These are phyloP conservation scores for Nomada fucata DNA, from an alignment of 2,888 invertebrate species.

Conservation along the genomic window DNA sequence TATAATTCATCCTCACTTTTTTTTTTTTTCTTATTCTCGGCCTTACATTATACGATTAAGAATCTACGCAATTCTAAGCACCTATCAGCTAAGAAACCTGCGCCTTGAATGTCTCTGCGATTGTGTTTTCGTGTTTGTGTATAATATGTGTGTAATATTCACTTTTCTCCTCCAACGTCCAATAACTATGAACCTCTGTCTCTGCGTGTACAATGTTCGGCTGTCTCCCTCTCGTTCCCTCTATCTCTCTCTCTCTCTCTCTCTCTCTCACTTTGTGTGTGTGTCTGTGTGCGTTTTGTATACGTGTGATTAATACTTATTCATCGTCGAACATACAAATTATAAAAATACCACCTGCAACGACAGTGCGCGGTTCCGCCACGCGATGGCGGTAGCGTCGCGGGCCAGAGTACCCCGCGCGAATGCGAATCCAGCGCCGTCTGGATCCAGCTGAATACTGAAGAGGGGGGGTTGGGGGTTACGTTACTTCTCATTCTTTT, in stretches of 20 bases:
- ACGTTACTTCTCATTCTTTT: not conserved
- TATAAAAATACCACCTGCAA: constrained; percentile 74
- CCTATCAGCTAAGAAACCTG: constrained; percentile 75
- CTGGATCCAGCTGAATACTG: constrained; percentile 58
- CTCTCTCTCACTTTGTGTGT: not conserved
- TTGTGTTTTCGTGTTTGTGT: constrained; percentile 16
- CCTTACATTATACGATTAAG: constrained; percentile 73
- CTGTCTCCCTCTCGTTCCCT: constrained; percentile 1
- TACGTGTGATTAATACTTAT: constrained; percentile 68
- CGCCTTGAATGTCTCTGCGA: constrained; percentile 50
- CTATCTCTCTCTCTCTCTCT: no score
- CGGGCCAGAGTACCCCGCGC: constrained; percentile 17
- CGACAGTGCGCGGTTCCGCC: constrained; percentile 61
- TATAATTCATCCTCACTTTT: not conserved
- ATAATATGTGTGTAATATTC: not conserved
- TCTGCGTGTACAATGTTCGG: not conserved
- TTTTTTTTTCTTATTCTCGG: constrained; percentile 39
- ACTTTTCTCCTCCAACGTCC: no score
- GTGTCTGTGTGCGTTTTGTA: constrained; percentile 3
- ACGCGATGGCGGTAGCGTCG: constrained; percentile 46
- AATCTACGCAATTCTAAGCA: constrained; percentile 75
- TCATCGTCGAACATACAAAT: constrained; percentile 72
- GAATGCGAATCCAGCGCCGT: constrained; percentile 10
- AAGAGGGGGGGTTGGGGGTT: not conserved
- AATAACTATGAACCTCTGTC: constrained; percentile 25